These are phyloP conservation scores for Lasioglossum morio DNA, from an alignment of 2,888 invertebrate genomes.

Conservation along the genomic window DNA sequence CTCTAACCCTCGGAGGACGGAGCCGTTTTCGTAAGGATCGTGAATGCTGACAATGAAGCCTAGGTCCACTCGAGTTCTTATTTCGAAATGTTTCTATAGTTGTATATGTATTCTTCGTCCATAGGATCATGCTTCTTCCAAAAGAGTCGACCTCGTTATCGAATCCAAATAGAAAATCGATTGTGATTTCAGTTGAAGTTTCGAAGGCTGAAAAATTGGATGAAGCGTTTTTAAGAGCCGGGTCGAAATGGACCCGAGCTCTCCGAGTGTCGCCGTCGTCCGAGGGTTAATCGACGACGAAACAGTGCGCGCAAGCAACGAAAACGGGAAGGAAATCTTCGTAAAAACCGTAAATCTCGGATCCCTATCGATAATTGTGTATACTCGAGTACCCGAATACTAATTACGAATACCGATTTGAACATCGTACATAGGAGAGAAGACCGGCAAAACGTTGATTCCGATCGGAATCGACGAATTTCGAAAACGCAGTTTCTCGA, in stretches of 20 bases:
- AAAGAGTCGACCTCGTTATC: not conserved
- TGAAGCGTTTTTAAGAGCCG: not conserved
- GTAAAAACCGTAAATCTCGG: slow-evolving; percentile 6
- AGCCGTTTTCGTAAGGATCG: not conserved
- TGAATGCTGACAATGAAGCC: not conserved
- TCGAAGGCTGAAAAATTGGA: not conserved
- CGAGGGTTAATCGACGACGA: slow-evolving; percentile 3
- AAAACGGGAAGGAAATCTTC: not conserved
- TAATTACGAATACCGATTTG: not conserved
- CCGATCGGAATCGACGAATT: slow-evolving; percentile 12
- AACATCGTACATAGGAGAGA: not conserved
- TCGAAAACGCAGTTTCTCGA: slow-evolving; percentile 23
- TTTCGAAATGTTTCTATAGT: not conserved
- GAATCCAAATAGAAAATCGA: not conserved
- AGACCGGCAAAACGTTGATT: slow-evolving; percentile 4
- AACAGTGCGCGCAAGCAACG: not conserved
- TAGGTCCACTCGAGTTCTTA: not conserved
- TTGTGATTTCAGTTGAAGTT: not conserved
- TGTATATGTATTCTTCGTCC: not conserved
- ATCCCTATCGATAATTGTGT: slow-evolving; percentile 15
- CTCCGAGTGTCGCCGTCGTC: not conserved
- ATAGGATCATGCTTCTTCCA: slow-evolving; percentile 3
- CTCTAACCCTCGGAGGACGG: not conserved
- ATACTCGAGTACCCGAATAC: slow-evolving; percentile 27
- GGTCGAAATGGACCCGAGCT: not conserved